Base-by-base conservation (phyloP, 2,888 invertebrate species). In the Nomada goodeniana region DNA sequence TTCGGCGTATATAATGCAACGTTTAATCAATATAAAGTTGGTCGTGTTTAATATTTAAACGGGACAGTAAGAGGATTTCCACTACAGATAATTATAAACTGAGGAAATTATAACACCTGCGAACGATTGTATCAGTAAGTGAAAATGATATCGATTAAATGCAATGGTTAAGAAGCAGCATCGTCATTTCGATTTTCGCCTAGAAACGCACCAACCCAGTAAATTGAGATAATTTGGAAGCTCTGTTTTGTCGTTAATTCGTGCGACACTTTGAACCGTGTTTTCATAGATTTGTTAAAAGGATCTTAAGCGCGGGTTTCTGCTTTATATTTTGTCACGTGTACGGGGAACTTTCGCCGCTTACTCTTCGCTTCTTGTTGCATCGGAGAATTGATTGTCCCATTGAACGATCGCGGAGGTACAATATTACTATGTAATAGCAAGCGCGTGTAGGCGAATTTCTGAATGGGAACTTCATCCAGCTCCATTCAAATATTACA, bases 351-450 rank as follows among this genome's bases (percentile, higher is more conserved):
- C 29, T 52, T 65, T 65, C 65, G 11, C 52, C 10, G 65, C 2
- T 13, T n/a, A 29, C 29, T 65, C 65, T 65, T 52, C 18, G 15
- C 15, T 68, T 29, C 69, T 57, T 47, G 69, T 47, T 26, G n/a
- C 26, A 20, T 15, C 4, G 47, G 29, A 59, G 47, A 29, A 70
- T 20, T 59, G 59, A 60, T 59, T 4, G 47, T 47, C 59, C 47
- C 47, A 69, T 69, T 69, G 69, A 59, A n/a, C 26, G 29, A 59
- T 70, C 20, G 26, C 9, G 15, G 47, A 59, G 4, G 29, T 26
- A 50, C 29, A 70, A 70, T 15, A 36, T 10, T 44, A n/a, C 18
- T 4, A 36, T 50, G 65, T 65, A 53, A 65, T 53, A n/a, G 52
- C 52, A 29, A n/a, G 23, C 2, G n/a, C 59, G 59, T 26, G 59